Evolutionary conservation across 2,797 vertebrate genomes (phyloP).

Genomic region (Meda fulgida): DNA sequence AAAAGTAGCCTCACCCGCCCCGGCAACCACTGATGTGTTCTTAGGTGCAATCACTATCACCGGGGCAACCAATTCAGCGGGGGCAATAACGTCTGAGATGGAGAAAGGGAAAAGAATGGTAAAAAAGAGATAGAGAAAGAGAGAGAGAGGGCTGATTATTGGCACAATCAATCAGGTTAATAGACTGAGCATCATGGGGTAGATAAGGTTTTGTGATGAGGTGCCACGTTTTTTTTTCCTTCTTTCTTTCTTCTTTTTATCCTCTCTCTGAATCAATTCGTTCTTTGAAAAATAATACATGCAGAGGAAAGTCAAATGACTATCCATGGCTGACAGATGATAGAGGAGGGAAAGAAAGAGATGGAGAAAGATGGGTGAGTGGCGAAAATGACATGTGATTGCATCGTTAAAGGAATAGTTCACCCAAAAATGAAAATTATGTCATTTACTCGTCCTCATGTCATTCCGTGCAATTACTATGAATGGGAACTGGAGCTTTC

Average conservation of each 20-base stretch:
- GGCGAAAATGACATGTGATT: slow-evolving; percentile 36
- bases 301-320: slow-evolving; percentile 40
- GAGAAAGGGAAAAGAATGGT: slow-evolving; percentile 47
- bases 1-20: slow-evolving; percentile 73
- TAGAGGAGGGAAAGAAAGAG: slow-evolving; percentile 28
- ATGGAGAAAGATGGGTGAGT: slow-evolving; percentile 24
- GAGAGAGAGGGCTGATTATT: slow-evolving; percentile 42
- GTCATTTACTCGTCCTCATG: not conserved
- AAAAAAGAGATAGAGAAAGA: slow-evolving; percentile 25
- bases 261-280: slow-evolving; percentile 17
- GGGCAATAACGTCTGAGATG: slow-evolving; percentile 65
- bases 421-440: slow-evolving; percentile 27
- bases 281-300: slow-evolving; percentile 36
- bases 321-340: slow-evolving; percentile 33
- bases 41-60: slow-evolving; percentile 72
- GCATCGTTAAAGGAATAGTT: slow-evolving; percentile 41
- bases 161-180: slow-evolving; percentile 52
- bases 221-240: slow-evolving; percentile 6
- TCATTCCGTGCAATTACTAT: slow-evolving; percentile 7
- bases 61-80: slow-evolving; percentile 48
- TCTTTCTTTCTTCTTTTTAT: slow-evolving; percentile 22
- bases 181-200: slow-evolving; percentile 36
- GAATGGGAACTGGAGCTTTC: slow-evolving; percentile 7
- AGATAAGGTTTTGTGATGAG: slow-evolving; percentile 48
- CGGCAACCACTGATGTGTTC: slow-evolving; percentile 74